Evolutionary conservation across 2,888 invertebrate species (phyloP).

Genomic region (Ectemnius lituratus): DNA sequence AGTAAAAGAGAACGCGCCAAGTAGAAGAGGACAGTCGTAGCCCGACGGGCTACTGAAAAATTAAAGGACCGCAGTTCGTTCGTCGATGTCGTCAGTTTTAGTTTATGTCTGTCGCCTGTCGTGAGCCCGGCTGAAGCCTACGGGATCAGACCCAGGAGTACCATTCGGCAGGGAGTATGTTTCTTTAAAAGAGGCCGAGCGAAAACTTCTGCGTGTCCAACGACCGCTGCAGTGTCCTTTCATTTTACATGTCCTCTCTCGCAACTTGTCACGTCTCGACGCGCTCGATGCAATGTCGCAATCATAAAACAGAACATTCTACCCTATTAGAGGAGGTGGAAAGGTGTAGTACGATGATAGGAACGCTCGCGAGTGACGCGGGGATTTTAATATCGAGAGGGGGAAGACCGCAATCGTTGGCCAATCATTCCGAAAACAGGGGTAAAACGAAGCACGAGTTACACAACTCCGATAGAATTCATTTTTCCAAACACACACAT

Average conservation of each 20-base stretch:
- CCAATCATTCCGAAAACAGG: not conserved
- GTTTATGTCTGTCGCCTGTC: constrained; percentile 22
- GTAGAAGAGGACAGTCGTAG: no score
- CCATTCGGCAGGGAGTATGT: constrained; percentile 47
- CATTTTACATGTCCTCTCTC: constrained; percentile 44
- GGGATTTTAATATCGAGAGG: no score
- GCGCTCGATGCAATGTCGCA: no score
- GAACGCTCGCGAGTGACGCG: no score
- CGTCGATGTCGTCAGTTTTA: constrained; percentile 4
- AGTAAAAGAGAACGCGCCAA: no score
- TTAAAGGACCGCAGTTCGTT: constrained; percentile 1
- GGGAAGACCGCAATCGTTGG: no score
- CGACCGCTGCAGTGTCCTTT: constrained; percentile 31
- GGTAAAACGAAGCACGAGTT: constrained; percentile 22
- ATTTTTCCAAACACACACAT: constrained; percentile 44
- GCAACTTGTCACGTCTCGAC: not conserved
- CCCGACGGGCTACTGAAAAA: constrained; percentile 4
- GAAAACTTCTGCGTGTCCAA: constrained; percentile 24
- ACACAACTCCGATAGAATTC: constrained; percentile 37
- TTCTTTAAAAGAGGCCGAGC: constrained; percentile 50
- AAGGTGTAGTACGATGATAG: no score
- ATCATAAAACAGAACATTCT: no score
- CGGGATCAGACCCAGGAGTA: constrained; percentile 38
- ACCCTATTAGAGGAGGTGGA: no score
- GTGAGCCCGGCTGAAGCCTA: constrained; percentile 39